These are phyloP conservation scores for Psilanteris sp. DNA, from an alignment of 1,140 invertebrate genomes.

Conservation along the genomic window DNA sequence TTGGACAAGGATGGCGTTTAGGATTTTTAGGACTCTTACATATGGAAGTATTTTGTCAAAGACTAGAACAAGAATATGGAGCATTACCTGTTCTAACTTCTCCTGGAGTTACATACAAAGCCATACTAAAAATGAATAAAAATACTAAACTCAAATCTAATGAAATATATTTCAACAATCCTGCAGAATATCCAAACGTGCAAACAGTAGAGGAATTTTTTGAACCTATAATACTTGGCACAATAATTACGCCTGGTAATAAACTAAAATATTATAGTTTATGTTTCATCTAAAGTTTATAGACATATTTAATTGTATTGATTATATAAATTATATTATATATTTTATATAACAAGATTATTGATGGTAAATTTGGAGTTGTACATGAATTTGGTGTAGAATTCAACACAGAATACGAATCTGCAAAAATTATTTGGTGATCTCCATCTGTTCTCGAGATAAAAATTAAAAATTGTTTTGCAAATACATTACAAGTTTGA, in stretches of 20 bases:
- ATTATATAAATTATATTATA: no score
- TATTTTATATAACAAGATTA: no score
- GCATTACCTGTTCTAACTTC: slow-evolving; percentile 94
- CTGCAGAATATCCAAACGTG: slow-evolving; percentile 87
- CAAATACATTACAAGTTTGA: no score
- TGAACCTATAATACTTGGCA: slow-evolving; percentile 94
- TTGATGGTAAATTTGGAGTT: no score
- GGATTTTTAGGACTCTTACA: slow-evolving; percentile 97
- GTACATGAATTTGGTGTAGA: no score
- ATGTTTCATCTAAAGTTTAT: no score
- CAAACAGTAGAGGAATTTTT: slow-evolving; percentile 86
- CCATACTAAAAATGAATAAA: slow-evolving; percentile 85
- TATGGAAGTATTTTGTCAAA: slow-evolving; percentile 96
- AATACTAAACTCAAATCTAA: slow-evolving; percentile 84
- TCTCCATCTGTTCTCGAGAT: no score
- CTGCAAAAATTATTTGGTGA: no score
- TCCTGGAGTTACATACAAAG: slow-evolving; percentile 96
- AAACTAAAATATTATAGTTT: no score
- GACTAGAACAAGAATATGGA: slow-evolving; percentile 95
- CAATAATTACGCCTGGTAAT: slow-evolving; percentile 92
- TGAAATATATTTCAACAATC: slow-evolving; percentile 90
- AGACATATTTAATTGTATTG: no score
- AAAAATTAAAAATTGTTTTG: no score
- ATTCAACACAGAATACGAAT: no score
- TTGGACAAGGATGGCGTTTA: slow-evolving; percentile 96